Percentiles rank a stretch among this genome's conserved stretches.
Evolutionary conservation across 1,140 invertebrate genomes (phyloP).

Genomic region (Sarcophaga peregrina): DNA sequence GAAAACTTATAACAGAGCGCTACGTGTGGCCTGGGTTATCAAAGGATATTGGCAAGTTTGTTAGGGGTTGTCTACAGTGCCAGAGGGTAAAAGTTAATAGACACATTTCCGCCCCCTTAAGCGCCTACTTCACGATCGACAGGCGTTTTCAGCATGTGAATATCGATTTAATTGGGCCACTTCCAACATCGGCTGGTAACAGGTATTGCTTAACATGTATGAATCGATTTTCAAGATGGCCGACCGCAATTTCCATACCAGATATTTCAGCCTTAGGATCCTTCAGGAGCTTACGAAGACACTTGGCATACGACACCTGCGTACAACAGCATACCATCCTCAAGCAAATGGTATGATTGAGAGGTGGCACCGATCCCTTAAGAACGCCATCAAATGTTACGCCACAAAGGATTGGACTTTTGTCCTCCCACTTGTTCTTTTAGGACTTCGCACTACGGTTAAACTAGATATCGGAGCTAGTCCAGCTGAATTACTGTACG

Average conservation of each 20-base stretch:
- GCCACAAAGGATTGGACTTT: constrained; percentile 13
- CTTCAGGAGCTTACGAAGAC: constrained; percentile 48
- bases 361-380: constrained; percentile 64
- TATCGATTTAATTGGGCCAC: constrained; percentile 30
- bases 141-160: constrained; percentile 35
- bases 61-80: constrained; percentile 33
- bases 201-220: constrained; percentile 51
- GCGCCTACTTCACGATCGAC: neutral
- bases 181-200: constrained; percentile 52
- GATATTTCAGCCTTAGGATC: constrained; percentile 56
- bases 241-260: constrained; percentile 53
- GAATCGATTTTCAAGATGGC: constrained; percentile 63
- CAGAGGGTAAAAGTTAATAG: constrained; percentile 26
- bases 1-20: constrained; percentile 26
- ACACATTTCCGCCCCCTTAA: neutral
- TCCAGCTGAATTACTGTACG: constrained; percentile 1
- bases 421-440: neutral
- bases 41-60: constrained; percentile 2
- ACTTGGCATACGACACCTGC: constrained; percentile 50
- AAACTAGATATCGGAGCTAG: neutral
- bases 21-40: constrained; percentile 31
- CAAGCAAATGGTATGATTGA: constrained; percentile 64
- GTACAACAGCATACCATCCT: constrained; percentile 60
- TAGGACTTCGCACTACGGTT: neutral
- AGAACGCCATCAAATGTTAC: constrained; percentile 54